Evolutionary conservation across 2,888 invertebrate genomes (phyloP).

Genomic region (Chalcosyrphus nemorum): DNA sequence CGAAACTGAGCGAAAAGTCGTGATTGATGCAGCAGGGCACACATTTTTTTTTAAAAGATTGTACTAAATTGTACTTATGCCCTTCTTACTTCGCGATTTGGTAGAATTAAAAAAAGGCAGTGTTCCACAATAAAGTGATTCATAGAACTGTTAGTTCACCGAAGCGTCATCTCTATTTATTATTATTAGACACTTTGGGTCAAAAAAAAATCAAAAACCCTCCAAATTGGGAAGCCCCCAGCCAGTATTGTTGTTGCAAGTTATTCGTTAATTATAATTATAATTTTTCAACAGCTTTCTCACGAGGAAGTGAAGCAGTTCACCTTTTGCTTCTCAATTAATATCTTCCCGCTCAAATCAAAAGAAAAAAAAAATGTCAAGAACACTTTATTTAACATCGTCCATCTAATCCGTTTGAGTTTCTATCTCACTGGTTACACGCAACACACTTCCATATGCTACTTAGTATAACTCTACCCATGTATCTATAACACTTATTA

Average conservation of each 20-base stretch:
- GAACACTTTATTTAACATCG: slow-evolving; percentile 41
- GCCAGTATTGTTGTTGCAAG: neutral
- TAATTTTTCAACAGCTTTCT: neutral
- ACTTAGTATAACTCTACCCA: neutral
- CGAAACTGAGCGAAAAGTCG: no score
- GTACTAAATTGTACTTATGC: no score
- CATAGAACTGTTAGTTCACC: no score
- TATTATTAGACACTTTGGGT: neutral
- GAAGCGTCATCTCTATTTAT: no score
- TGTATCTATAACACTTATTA: neutral
- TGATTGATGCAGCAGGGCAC: no score
- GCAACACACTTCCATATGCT: neutral
- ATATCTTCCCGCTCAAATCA: neutral
- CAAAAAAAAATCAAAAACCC: neutral
- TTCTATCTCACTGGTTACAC: neutral
- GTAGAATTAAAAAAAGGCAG: no score
- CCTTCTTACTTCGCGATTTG: no score
- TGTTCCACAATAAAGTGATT: no score
- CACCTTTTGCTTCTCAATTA: neutral
- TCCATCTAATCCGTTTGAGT: slow-evolving; percentile 17
- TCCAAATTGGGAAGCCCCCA: neutral
- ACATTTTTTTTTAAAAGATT: no score
- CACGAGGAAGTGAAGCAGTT: neutral
- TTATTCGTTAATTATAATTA: neutral
- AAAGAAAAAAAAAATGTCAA: slow-evolving; percentile 2